Base-by-base conservation (phyloP, 2,888 invertebrate genomes). In the Lycophotia porphyrea region DNA sequence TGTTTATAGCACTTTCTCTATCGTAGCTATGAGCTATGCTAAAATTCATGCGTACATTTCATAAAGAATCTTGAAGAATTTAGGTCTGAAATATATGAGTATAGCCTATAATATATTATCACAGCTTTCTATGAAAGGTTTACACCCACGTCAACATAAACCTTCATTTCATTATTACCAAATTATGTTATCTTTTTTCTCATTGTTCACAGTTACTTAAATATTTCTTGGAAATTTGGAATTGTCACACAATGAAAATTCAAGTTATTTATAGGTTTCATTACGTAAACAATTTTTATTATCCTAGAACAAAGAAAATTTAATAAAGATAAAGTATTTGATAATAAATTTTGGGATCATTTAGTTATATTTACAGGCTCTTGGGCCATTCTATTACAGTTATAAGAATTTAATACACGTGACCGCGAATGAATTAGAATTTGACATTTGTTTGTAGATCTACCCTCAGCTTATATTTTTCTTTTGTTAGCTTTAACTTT, bases 401-500 rank as follows among this genome's bases (percentile, higher is more conserved):
- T 60, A 52, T 39, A 11, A 21, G 76, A 64, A 78, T 87, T 82
- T 75, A 67, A 65, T 75, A 80, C 72, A 77, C 76, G 76, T 78
- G 84, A 80, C 87, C 73, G 27, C 71, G 78, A 87, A 82, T 83
- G 84, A 87, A 85, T 87, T 85, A 82, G 76, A 44, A 73, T 87
- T 87, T 82, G 86, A 77, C 71, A 78, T 85, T 80, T 83, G 78
- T 85, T 85, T 85, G 65, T 61, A 76, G 74, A 63, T 61, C 55
- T 34, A 67, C 60, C 71, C 63, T 74, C 63, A 64, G 70, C 72
- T 71, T 78, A 58, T 76, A 58, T 78, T 55, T 63, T 58, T 24
- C 58, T 55, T 74, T 78, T 75, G 69, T 76, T 74, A 31, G 55
- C 44, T 75, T 70, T 70, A 60, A n/a, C 66, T 34, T 11, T 67